phyloP scores from a whole-genome alignment of 1,140 invertebrate genomes.

The Drosophila ohnishii region DNA sequence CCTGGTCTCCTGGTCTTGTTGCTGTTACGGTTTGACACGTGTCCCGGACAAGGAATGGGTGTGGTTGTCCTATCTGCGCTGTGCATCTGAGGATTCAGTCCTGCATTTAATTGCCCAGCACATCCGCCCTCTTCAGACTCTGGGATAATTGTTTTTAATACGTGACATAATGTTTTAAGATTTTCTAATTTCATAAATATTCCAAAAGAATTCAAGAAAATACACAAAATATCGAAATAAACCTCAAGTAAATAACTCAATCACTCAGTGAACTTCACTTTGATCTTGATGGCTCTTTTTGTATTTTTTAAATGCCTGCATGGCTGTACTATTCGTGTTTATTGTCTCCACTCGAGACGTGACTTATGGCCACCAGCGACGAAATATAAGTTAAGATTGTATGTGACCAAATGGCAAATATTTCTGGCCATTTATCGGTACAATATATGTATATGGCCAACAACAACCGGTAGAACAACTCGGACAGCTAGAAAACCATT shows the following conservation, averaged over 20 bases:
- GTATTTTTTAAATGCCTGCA: not conserved
- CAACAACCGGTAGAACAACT: slow-evolving; percentile 14
- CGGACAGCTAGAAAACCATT: slow-evolving; percentile 11
- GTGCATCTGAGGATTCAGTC: slow-evolving; percentile 51
- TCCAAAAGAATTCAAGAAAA: not conserved
- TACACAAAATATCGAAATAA: not conserved
- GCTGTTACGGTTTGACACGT: slow-evolving; percentile 45
- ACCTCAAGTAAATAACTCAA: not conserved
- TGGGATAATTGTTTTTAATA: slow-evolving; percentile 40
- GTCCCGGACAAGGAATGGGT: slow-evolving; percentile 36
- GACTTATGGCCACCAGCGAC: slow-evolving; percentile 47
- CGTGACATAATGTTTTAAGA: not conserved
- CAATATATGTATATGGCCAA: slow-evolving; percentile 19
- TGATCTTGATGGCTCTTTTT: slow-evolving; percentile 5
- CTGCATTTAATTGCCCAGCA: slow-evolving; percentile 67
- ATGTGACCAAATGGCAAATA: slow-evolving; percentile 67
- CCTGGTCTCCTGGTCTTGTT: slow-evolving; percentile 9
- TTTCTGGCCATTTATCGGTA: slow-evolving; percentile 58
- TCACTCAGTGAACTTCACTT: not conserved
- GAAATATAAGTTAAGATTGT: slow-evolving; percentile 44
- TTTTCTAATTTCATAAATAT: not conserved
- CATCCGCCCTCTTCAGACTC: not conserved
- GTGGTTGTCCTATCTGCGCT: slow-evolving; percentile 47
- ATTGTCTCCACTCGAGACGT: slow-evolving; percentile 40
- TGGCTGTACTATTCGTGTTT: slow-evolving; percentile 15